Percentiles rank a stretch among this genome's conserved stretches.
Conservation (phyloP, 2,113 vertebrate genomes). For the Etheostoma spectabile region DNA sequence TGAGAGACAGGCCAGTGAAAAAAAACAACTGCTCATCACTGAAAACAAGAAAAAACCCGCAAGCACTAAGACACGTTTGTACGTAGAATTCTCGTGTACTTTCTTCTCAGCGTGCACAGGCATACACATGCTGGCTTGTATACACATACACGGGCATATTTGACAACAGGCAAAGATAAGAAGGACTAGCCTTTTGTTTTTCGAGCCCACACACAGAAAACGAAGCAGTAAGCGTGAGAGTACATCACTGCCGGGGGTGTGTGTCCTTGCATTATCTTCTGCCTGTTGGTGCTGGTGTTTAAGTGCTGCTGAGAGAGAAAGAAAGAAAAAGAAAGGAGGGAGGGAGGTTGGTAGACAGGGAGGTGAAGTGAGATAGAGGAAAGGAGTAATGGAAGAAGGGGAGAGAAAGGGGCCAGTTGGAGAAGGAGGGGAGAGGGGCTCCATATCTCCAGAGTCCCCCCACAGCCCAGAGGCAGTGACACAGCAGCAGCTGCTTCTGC, state of each 20-base stretch:
- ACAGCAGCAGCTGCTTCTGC: slow-evolving; percentile 69
- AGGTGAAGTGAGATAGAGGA: slow-evolving; percentile 43
- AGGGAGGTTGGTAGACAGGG: background rate
- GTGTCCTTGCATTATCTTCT: slow-evolving; percentile 68
- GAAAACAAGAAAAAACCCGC: slow-evolving; percentile 41
- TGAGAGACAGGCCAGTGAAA: slow-evolving; percentile 54
- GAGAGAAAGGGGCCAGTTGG: background rate
- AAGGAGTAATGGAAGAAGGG: slow-evolving; percentile 10
- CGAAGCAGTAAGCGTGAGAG: slow-evolving; percentile 49
- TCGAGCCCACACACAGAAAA: slow-evolving; percentile 63
- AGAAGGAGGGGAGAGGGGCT: slow-evolving; percentile 7
- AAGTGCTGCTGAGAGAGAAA: slow-evolving; percentile 45
- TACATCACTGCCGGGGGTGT: slow-evolving; percentile 53
- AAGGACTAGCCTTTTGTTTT: slow-evolving; percentile 53
- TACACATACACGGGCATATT: slow-evolving; percentile 7
- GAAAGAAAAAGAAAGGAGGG: background rate
- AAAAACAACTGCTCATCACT: slow-evolving; percentile 20
- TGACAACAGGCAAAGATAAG: slow-evolving; percentile 63
- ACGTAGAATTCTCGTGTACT: slow-evolving; percentile 29
- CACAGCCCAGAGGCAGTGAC: slow-evolving; percentile 62
- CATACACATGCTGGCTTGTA: background rate
- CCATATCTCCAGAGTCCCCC: slow-evolving; percentile 37
- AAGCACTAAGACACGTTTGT: slow-evolving; percentile 22
- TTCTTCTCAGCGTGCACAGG: slow-evolving; percentile 6
- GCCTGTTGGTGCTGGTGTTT: slow-evolving; percentile 62